These are phyloP conservation scores for Odocoileus virginianus DNA, from an alignment of 2,113 vertebrate species.

Conservation along the genomic window DNA sequence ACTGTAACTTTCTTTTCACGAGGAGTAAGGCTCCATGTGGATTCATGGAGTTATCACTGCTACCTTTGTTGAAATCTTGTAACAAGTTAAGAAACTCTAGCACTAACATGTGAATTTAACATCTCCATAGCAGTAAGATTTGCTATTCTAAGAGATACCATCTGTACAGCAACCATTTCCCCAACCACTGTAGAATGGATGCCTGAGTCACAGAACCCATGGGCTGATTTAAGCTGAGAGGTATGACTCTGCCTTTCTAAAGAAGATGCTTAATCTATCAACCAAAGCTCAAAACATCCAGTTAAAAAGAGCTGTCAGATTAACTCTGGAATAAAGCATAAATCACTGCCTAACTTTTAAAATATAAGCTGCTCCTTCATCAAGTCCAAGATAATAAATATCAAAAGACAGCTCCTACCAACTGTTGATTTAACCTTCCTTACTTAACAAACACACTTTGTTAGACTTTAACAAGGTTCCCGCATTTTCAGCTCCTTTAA, in stretches of 20 bases:
- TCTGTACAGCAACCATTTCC: neutral
- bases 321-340: neutral
- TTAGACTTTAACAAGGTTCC: neutral
- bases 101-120: conserved; percentile 14
- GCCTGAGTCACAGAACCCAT: neutral
- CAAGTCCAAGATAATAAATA: neutral
- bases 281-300: neutral
- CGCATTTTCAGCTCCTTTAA: conserved; percentile 1
- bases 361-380: neutral
- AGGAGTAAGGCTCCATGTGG: neutral
- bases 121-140: neutral
- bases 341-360: neutral
- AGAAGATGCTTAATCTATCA: conserved; percentile 11
- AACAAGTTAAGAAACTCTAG: conserved; percentile 10
- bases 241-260: neutral
- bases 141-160: neutral
- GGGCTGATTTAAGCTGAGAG: neutral
- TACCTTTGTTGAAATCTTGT: neutral
- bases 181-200: neutral
- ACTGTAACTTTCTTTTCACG: conserved; percentile 5
- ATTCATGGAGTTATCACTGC: neutral
- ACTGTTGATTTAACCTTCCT: neutral
- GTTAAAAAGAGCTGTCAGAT: neutral
- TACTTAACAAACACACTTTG: neutral
- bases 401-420: neutral